phyloP scores from a whole-genome alignment of 2,797 vertebrate genomes.

The Salmo trutta region DNA sequence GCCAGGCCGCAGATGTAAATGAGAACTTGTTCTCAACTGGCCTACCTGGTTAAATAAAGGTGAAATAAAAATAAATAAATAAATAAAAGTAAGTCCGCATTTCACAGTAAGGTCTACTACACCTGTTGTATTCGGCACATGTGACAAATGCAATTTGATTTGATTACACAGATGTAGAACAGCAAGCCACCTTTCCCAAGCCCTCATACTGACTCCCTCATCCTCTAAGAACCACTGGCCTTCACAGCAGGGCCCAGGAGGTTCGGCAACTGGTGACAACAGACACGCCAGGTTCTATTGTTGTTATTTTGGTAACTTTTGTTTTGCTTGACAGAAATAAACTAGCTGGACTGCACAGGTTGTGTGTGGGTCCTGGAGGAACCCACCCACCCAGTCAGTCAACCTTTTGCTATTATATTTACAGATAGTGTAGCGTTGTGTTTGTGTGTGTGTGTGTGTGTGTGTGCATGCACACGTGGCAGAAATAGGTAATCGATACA shows the following conservation, averaged over 20 bases:
- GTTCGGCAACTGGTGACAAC: constrained; percentile 4
- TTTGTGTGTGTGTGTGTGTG: neutral
- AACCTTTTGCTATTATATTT: neutral
- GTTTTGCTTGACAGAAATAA: constrained; percentile 24
- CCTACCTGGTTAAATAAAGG: too few relatives aligned
- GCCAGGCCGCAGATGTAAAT: too few relatives aligned
- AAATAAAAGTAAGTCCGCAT: too few relatives aligned
- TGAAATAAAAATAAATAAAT: too few relatives aligned
- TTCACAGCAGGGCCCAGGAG: constrained; percentile 1
- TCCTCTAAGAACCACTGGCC: neutral
- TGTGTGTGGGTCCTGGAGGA: neutral
- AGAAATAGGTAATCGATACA: too few relatives aligned
- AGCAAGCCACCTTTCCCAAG: neutral
- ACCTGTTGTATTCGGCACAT: too few relatives aligned
- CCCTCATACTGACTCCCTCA: neutral
- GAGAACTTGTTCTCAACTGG: too few relatives aligned
- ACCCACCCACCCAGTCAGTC: neutral
- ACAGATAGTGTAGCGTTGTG: neutral
- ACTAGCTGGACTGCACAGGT: constrained; percentile 1
- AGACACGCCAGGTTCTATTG: constrained; percentile 11
- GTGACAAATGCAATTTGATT: too few relatives aligned
- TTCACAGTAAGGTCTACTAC: too few relatives aligned
- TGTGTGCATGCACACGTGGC: neutral
- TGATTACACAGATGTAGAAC: neutral
- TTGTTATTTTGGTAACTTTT: constrained; percentile 12